Percentiles rank a stretch among this genome's conserved stretches.
Evolutionary conservation across 2,113 vertebrate species (phyloP).

Genomic region (Ovis canadensis): DNA sequence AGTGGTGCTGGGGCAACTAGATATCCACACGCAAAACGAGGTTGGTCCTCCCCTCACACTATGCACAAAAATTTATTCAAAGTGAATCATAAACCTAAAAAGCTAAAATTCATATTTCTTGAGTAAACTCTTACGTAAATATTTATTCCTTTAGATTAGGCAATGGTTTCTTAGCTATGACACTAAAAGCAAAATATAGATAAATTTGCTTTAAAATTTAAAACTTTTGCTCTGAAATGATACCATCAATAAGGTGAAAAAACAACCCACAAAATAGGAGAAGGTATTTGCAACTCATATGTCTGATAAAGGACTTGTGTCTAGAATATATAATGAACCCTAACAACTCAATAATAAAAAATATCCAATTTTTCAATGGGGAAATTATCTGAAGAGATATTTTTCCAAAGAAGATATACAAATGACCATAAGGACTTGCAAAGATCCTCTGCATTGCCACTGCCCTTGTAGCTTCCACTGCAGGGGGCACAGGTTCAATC

Average conservation of each 20-base stretch:
- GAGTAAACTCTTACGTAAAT: background rate
- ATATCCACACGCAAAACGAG: background rate
- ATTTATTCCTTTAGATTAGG: background rate
- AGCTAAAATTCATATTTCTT: background rate
- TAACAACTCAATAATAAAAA: background rate
- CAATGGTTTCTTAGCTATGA: background rate
- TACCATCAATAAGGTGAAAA: background rate
- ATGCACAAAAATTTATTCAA: background rate
- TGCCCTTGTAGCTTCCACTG: background rate
- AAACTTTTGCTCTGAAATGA: background rate
- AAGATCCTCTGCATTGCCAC: background rate
- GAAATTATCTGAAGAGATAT: background rate
- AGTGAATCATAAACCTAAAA: background rate
- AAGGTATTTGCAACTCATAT: background rate
- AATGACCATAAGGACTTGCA: background rate
- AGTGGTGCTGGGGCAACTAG: background rate
- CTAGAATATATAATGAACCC: background rate
- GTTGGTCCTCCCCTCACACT: background rate
- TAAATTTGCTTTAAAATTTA: background rate
- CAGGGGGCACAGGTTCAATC: background rate
- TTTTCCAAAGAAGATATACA: background rate
- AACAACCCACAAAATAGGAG: background rate
- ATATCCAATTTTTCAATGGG: background rate
- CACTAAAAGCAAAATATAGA: background rate
- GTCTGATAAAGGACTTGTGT: background rate